Percentiles rank a stretch among this genome's conserved stretches.
phyloP scores from a whole-genome alignment of 2,113 vertebrate genomes.

The Hippoglossus stenolepis region DNA sequence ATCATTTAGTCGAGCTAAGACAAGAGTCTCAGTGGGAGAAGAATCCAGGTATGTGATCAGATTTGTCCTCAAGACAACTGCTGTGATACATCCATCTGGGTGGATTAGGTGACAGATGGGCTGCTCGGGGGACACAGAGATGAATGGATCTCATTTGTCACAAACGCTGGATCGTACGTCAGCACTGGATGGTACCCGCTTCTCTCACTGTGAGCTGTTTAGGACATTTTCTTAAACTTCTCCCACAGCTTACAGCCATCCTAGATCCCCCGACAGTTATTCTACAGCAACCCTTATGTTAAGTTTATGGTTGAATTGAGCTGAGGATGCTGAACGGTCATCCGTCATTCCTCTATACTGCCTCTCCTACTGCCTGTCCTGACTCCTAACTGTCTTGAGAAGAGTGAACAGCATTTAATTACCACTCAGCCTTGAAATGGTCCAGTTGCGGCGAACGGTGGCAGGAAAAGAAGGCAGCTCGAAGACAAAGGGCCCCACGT shows the following conservation, averaged over 20 bases:
- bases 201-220: slow-evolving; percentile 67
- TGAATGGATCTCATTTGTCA: slow-evolving; percentile 80
- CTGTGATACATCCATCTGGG: slow-evolving; percentile 75
- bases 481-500: slow-evolving; percentile 94
- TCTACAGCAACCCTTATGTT: slow-evolving; percentile 38
- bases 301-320: slow-evolving; percentile 43
- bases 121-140: slow-evolving; percentile 72
- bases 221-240: slow-evolving; percentile 71
- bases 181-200: slow-evolving; percentile 54
- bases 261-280: slow-evolving; percentile 13
- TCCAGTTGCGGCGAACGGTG: slow-evolving; percentile 94
- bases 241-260: slow-evolving; percentile 54
- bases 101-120: slow-evolving; percentile 73
- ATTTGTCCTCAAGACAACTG: slow-evolving; percentile 77
- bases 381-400: not conserved
- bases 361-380: too few species aligned
- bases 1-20: slow-evolving; percentile 67
- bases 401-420: slow-evolving; percentile 44
- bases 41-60: slow-evolving; percentile 73
- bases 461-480: slow-evolving; percentile 91
- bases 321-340: slow-evolving; percentile 11
- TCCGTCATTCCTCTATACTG: not conserved
- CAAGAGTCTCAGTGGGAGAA: slow-evolving; percentile 59
- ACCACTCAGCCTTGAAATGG: slow-evolving; percentile 93
- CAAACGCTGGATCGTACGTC: slow-evolving; percentile 70